These are phyloP conservation scores for Tetramorium bicarinatum DNA, from an alignment of 2,888 invertebrate genomes.

Conservation along the genomic window DNA sequence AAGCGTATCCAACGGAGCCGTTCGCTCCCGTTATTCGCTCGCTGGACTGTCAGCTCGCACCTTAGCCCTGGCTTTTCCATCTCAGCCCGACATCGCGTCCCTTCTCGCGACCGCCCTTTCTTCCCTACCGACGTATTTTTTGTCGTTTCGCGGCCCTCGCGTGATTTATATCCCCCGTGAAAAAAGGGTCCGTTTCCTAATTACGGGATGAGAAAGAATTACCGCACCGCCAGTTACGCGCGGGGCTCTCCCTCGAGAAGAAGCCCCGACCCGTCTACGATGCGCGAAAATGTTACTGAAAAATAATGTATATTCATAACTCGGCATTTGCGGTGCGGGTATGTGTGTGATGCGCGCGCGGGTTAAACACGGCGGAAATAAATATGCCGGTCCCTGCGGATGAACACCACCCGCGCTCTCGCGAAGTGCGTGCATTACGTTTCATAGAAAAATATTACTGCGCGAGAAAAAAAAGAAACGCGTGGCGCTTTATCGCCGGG, in stretches of 20 bases:
- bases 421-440: constrained; percentile 62
- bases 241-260: constrained; percentile 62
- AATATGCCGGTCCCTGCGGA: constrained; percentile 66
- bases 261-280: constrained; percentile 50
- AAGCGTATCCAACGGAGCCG: constrained; percentile 42
- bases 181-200: constrained; percentile 75
- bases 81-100: constrained; percentile 49
- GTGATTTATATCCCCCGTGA: constrained; percentile 68
- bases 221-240: constrained; percentile 67
- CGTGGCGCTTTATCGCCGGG: constrained; percentile 11
- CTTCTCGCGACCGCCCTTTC: constrained; percentile 11
- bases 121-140: constrained; percentile 35
- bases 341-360: constrained; percentile 40
- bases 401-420: constrained; percentile 25
- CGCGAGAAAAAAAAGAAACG: constrained; percentile 19
- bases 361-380: constrained; percentile 57
- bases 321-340: constrained; percentile 41
- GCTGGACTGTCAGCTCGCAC: constrained; percentile 36
- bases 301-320: constrained; percentile 70
- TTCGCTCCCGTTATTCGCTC: constrained; percentile 57
- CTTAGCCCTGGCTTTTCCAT: constrained; percentile 59
- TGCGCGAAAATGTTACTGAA: constrained; percentile 63
- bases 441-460: constrained; percentile 76
- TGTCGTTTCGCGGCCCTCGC: constrained; percentile 57
- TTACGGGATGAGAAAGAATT: constrained; percentile 79